phyloP scores from a whole-genome alignment of 2,113 vertebrate genomes.

The Stictonetta naevosa region DNA sequence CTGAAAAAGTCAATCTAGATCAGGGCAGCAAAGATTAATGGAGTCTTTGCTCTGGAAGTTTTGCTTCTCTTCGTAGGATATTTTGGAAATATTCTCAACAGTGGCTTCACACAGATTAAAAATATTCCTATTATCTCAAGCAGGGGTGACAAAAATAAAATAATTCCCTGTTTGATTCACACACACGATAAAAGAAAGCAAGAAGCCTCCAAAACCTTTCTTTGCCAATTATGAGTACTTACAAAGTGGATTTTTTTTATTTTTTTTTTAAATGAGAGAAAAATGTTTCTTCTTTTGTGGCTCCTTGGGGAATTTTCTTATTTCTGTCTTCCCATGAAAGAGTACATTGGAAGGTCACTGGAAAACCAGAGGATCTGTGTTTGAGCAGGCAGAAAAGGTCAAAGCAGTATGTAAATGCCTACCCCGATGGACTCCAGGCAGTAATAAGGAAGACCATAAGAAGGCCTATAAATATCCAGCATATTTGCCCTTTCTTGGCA shows the following conservation, averaged over 20 bases:
- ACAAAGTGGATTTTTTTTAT: background rate
- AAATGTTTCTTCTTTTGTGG: background rate
- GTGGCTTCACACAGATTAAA: background rate
- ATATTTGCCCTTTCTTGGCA: constrained; percentile 18
- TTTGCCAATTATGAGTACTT: background rate
- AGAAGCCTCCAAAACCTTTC: background rate
- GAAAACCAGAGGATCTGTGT: background rate
- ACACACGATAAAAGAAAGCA: background rate
- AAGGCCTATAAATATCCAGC: constrained; percentile 18
- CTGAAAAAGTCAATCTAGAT: constrained; percentile 37
- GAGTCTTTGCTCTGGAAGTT: background rate
- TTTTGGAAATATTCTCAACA: background rate
- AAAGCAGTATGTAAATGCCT: constrained; percentile 25
- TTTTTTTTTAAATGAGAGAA: background rate
- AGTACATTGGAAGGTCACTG: background rate
- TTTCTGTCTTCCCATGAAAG: background rate
- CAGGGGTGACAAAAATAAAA: background rate
- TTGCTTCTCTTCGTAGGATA: constrained; percentile 23
- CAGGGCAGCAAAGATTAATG: constrained; percentile 56
- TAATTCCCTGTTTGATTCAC: background rate
- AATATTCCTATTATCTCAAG: background rate
- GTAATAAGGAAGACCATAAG: constrained; percentile 26
- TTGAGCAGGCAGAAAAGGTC: constrained; percentile 50
- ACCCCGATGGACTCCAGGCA: constrained; percentile 1
- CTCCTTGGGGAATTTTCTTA: background rate